Base-by-base conservation (phyloP, 1,140 invertebrate species). In the Drosophila rufa region DNA sequence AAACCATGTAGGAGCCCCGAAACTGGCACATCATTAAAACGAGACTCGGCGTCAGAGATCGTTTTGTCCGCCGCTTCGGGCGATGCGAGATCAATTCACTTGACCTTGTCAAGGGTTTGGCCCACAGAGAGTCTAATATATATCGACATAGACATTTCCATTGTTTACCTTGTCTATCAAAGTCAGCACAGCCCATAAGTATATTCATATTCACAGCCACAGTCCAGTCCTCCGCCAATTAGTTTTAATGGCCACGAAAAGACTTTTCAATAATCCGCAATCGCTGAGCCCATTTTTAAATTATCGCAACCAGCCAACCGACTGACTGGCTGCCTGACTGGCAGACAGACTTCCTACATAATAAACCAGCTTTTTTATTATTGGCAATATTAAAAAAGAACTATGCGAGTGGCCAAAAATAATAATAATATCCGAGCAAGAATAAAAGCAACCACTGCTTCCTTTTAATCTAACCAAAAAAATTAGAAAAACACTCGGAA, bases 11-110 rank as follows among this genome's bases (percentile, higher is more conserved):
- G 78, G 45, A 80, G 62, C 57, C 64, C 53, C 62, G 45, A 73
- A 67, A 55, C 66, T 83, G 71, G 60, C 80, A 84, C 84, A 87
- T 87, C 84, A 87, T 89, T 89, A 87, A 84, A 89, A 64, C 64
- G 51, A 84, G 64, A 77, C 78, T 48, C 33, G 43, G 33, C 69
- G 58, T 46, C 33, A 38, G 25, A 76, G 58, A 56, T 71, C 61
- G 50, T 65, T 66, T 71, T 80, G 76, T 73, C 70, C 55, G 58
- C 50, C 70, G 51, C 65, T 67, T 43, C 25, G 46, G 46, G 75
- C 53, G 51, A 56, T 55, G 40, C 38, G 62, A 69, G 53, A 67
- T 79, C 78, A 81, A 58, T 62, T 79, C 82, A 61, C 75, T 70
- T 82, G 82, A 85, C 82, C 82, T 85, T 85, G 82, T 79, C 75